These are phyloP conservation scores for Limnephilus lunatus DNA, from an alignment of 2,888 invertebrate species.

Conservation along the genomic window DNA sequence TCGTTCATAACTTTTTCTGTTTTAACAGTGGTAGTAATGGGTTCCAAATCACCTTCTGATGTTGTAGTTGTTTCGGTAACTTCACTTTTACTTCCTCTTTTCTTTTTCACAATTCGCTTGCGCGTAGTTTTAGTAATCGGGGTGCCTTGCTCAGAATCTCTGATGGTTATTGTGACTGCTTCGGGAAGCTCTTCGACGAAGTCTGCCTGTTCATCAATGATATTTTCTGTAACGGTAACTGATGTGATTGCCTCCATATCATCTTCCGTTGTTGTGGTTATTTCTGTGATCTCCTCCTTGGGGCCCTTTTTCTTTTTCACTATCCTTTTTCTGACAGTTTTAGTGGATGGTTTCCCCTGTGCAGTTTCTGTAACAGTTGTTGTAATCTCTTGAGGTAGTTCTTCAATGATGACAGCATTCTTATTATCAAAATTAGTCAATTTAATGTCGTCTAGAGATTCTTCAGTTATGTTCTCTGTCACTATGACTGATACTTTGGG, in stretches of 20 bases:
- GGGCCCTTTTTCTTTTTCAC: constrained; percentile 73
- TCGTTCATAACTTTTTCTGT: constrained; percentile 67
- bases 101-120: constrained; percentile 69
- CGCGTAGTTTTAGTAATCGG: constrained; percentile 66
- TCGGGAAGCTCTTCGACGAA: constrained; percentile 70
- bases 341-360: constrained; percentile 68
- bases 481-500: constrained; percentile 70
- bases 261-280: constrained; percentile 71
- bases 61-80: constrained; percentile 68
- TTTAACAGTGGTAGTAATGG: constrained; percentile 64
- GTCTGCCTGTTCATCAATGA: constrained; percentile 65
- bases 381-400: constrained; percentile 67
- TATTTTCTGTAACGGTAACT: constrained; percentile 67
- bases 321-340: constrained; percentile 71
- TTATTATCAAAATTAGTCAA: constrained; percentile 60
- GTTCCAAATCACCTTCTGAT: constrained; percentile 65
- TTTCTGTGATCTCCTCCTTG: constrained; percentile 70
- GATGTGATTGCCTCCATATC: constrained; percentile 67
- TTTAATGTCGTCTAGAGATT: constrained; percentile 66
- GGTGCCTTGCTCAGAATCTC: neutral
- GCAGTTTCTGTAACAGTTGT: constrained; percentile 68
- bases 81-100: constrained; percentile 68
- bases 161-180: neutral
- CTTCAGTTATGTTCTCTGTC: constrained; percentile 66
- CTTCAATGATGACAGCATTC: constrained; percentile 71